phyloP scores from a whole-genome alignment of 2,113 vertebrate genomes.

The Microtus richardsoni region DNA sequence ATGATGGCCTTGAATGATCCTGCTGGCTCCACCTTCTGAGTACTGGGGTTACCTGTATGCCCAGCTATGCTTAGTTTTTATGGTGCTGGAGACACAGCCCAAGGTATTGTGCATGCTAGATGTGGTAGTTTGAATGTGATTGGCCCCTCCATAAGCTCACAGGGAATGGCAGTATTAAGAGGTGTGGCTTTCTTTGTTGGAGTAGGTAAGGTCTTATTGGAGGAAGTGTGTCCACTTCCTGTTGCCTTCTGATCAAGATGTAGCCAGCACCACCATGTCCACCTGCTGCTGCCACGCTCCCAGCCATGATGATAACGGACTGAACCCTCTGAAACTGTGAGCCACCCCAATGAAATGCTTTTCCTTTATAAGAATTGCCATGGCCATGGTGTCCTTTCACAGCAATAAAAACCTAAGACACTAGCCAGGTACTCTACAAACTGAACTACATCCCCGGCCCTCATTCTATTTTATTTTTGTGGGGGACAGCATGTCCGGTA shows the following conservation, averaged over 20 bases:
- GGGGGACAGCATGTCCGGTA: neutral
- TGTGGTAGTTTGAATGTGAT: neutral
- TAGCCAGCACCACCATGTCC: neutral
- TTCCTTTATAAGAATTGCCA: neutral
- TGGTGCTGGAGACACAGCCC: neutral
- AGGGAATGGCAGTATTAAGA: neutral
- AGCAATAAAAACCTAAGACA: neutral
- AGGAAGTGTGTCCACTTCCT: neutral
- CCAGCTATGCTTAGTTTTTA: neutral
- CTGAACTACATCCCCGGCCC: neutral
- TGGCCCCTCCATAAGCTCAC: neutral
- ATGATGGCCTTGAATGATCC: neutral
- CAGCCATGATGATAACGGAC: neutral
- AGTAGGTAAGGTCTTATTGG: neutral
- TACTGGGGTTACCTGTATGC: neutral
- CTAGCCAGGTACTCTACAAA: neutral
- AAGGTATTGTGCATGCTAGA: neutral
- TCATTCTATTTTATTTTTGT: neutral
- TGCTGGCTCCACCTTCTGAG: neutral
- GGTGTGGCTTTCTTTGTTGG: neutral
- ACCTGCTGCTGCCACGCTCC: neutral
- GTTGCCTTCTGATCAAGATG: neutral
- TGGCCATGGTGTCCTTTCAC: neutral
- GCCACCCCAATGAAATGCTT: neutral
- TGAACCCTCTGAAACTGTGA: neutral